Evolutionary conservation across 2,113 vertebrate genomes (phyloP).

Genomic region (Prochilodus magdalenae): DNA sequence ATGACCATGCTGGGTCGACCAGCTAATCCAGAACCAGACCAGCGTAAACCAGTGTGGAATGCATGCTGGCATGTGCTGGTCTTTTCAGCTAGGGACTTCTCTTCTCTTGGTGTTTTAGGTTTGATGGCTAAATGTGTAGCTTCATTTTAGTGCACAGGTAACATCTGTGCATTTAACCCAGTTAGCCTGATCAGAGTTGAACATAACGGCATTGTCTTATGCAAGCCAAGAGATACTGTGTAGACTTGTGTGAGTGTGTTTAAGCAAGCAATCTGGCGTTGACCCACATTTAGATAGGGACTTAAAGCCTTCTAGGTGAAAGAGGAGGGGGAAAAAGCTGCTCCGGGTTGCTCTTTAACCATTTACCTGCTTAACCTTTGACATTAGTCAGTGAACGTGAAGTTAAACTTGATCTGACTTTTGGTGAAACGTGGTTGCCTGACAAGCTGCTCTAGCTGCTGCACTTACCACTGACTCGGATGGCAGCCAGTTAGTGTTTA

Average conservation of each 20-base stretch:
- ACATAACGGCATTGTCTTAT: slow-evolving; percentile 1
- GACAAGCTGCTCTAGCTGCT: not conserved
- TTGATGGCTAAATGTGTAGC: not conserved
- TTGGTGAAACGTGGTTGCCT: not conserved
- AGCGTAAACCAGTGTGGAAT: too few species aligned
- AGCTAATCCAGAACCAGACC: too few species aligned
- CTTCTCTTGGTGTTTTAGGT: not conserved
- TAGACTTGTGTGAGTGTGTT: slow-evolving; percentile 50
- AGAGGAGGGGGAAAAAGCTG: not conserved
- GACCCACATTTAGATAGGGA: slow-evolving; percentile 74
- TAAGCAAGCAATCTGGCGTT: slow-evolving; percentile 64
- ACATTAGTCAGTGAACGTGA: not conserved
- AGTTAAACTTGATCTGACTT: not conserved
- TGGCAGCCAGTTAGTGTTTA: not conserved
- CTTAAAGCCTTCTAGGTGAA: slow-evolving; percentile 59
- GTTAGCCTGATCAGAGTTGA: not conserved
- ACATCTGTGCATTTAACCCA: not conserved
- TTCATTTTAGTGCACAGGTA: not conserved
- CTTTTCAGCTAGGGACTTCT: not conserved
- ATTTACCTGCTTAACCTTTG: slow-evolving; percentile 13
- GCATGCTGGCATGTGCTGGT: too few species aligned
- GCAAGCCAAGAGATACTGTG: not conserved
- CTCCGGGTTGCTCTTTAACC: not conserved
- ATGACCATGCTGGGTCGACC: too few species aligned
- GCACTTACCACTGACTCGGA: not conserved